Conservation (phyloP, 2,113 vertebrate genomes). For the Takifugu bimaculatus region DNA sequence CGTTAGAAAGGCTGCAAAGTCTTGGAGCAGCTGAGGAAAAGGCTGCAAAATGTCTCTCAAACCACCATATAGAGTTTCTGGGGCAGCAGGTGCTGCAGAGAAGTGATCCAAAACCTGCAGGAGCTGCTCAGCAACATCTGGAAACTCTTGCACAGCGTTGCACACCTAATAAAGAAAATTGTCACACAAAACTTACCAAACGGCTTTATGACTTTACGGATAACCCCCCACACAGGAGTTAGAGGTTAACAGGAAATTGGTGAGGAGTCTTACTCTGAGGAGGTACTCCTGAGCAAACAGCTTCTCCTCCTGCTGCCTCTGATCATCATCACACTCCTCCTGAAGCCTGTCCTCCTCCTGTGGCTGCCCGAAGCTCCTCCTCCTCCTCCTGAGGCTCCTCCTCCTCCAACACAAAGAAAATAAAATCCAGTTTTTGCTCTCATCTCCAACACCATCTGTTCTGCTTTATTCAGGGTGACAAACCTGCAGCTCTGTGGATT, state of each 20-base stretch:
- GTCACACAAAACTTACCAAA: not conserved
- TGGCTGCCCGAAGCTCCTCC: not conserved
- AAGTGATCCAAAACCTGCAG: conserved; percentile 81
- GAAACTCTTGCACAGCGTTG: conserved; percentile 73
- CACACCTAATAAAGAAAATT: conserved; percentile 73
- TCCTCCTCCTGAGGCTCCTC: not conserved
- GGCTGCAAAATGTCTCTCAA: conserved; percentile 73
- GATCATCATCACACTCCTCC: conserved; percentile 69
- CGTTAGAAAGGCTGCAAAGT: conserved; percentile 87
- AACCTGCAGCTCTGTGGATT: conserved; percentile 78
- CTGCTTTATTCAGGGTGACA: too few relatives aligned
- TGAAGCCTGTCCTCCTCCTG: conserved; percentile 83
- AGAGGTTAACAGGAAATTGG: too few relatives aligned
- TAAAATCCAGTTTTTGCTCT: too few relatives aligned
- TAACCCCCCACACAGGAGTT: too few relatives aligned
- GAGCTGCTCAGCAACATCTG: conserved; percentile 80
- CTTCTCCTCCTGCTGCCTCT: conserved; percentile 79
- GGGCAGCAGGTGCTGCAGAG: conserved; percentile 54
- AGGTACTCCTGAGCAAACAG: conserved; percentile 90
- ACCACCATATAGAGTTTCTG: conserved; percentile 74
- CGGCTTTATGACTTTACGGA: too few relatives aligned
- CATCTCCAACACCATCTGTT: too few relatives aligned
- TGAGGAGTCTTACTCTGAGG: conserved; percentile 49
- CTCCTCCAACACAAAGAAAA: not conserved
- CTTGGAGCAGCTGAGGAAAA: conserved; percentile 85